Conservation (phyloP, 2,113 vertebrate genomes). For the Amia ocellicauda region DNA sequence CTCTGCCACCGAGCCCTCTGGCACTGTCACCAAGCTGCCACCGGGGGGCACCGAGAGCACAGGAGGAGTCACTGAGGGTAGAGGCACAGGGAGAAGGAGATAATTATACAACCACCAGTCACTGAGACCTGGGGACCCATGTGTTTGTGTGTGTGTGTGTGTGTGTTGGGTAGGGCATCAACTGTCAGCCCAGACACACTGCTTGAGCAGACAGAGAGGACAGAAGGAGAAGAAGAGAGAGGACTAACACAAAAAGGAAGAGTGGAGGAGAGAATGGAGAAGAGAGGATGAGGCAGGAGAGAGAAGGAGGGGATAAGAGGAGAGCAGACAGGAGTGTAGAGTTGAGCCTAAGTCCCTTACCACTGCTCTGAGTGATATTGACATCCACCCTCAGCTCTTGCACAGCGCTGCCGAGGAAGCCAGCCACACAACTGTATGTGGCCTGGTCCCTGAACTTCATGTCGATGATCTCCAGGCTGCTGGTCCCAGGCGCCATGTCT, state of each 20-base stretch:
- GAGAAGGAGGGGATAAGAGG: background rate
- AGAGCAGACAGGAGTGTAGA: background rate
- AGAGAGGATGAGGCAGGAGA: slow-evolving; percentile 8
- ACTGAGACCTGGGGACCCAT: no score
- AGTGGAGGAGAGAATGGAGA: no score
- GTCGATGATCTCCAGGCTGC: slow-evolving; percentile 94
- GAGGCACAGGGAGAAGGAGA: no score
- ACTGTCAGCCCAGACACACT: no score
- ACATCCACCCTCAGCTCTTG: slow-evolving; percentile 87
- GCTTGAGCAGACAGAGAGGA: no score
- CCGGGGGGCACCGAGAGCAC: slow-evolving; percentile 81
- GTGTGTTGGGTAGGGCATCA: no score
- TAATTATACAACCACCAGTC: no score
- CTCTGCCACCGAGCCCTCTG: slow-evolving; percentile 80
- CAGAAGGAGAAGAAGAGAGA: background rate
- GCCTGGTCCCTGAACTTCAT: slow-evolving; percentile 93
- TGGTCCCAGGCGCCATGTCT: slow-evolving; percentile 85
- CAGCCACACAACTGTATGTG: slow-evolving; percentile 87
- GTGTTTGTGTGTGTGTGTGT: no score
- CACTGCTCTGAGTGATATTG: slow-evolving; percentile 95
- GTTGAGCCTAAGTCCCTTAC: slow-evolving; percentile 55
- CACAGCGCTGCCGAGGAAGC: slow-evolving; percentile 82
- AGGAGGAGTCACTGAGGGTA: slow-evolving; percentile 76
- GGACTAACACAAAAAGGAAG: background rate
- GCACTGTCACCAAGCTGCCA: slow-evolving; percentile 72